Percentiles rank a stretch among this genome's conserved stretches.
These are phyloP conservation scores for Drosophila dives DNA, from an alignment of 2,888 invertebrate genomes.

Conservation along the genomic window DNA sequence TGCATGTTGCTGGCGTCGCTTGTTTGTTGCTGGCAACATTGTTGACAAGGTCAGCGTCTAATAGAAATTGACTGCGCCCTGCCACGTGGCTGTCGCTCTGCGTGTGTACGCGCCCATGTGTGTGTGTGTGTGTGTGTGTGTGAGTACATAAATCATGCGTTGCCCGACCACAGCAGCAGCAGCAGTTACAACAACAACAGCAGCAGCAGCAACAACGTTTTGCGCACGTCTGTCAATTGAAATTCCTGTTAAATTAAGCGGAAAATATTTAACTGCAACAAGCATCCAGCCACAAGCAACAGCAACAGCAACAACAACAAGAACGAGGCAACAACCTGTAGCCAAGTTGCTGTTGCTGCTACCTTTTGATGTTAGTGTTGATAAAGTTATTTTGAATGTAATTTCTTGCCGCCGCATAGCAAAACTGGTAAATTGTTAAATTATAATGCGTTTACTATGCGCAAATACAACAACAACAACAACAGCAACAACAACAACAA, in stretches of 20 bases:
- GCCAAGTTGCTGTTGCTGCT: conserved; percentile 49
- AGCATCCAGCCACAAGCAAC: conserved; percentile 10
- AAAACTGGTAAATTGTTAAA: conserved; percentile 84
- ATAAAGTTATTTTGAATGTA: conserved; percentile 74
- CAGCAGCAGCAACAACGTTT: conserved; percentile 40
- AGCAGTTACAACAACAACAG: conserved; percentile 12
- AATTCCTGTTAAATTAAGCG: conserved; percentile 84
- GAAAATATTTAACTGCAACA: conserved; percentile 80
- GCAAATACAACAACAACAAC: conserved; percentile 7
- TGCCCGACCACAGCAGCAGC: conserved; percentile 24
- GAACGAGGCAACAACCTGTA: conserved; percentile 30
- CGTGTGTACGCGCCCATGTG: conserved; percentile 10
- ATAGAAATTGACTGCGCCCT: conserved; percentile 71
- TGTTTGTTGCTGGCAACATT: conserved; percentile 71
- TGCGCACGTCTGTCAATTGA: conserved; percentile 81
- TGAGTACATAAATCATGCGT: conserved; percentile 78
- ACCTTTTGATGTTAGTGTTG: conserved; percentile 56
- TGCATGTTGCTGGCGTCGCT: conserved; percentile 54
- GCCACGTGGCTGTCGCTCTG: conserved; percentile 42
- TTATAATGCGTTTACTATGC: conserved; percentile 81
- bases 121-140: conserved; percentile 42
- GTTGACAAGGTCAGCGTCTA: conserved; percentile 81
- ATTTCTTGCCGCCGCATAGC: conserved; percentile 45
- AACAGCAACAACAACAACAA: conserved; percentile 5
- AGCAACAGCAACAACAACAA: not conserved